Base-by-base conservation (phyloP, 1,140 invertebrate genomes). In the Meloidogyne chitwoodi region DNA sequence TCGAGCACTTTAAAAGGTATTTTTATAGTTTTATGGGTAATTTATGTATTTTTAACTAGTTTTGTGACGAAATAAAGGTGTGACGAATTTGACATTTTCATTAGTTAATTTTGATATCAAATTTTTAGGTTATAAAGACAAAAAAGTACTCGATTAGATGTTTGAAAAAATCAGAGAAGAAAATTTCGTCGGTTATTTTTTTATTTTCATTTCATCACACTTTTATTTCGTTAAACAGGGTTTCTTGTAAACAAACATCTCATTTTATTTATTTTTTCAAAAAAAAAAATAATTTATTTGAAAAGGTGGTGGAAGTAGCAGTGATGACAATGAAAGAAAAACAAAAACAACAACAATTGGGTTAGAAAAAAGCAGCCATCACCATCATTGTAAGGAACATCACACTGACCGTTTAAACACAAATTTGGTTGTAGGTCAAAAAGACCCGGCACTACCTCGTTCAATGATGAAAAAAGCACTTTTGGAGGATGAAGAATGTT, bases 1-100 rank as follows among this genome's bases (percentile, higher is more conserved):
- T 56, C 44, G 4, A 44, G 31, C 68, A 70, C 68, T 48, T 34
- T 70, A 63, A 70, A 70, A 31, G 48, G 48, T 56, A 56, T n/a
- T n/a, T 56, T 56, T 56, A 19, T 48, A 19, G 2, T 19, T 19
- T 4, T 48, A 3, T 31, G 6, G 29, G 29, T 2, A 6, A 6
- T 31, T 3, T 3, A 31, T 31, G 2, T 31, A 31, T 31, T 2
- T 31, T 2, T 31, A 3, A 3, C 6, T 3, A 31, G 2, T 31
- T 31, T 31, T 2, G 2, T 11, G 12, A 44, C 12, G 41, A 44
- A 44, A 14, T 44, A 11, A 44, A 31, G 41, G 11, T 44, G 41
- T 44, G 41, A 14, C 12, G 41, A 14, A 31, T 31, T 31, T 31
- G 6, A 31, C 29, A 31, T 38, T 38, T 38, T 38, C 10, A 38